Evolutionary conservation across 2,797 vertebrate species (phyloP), one percentile per base, ranked within the genome.

Genomic region (Odontamblyopus lacepedii): DNA sequence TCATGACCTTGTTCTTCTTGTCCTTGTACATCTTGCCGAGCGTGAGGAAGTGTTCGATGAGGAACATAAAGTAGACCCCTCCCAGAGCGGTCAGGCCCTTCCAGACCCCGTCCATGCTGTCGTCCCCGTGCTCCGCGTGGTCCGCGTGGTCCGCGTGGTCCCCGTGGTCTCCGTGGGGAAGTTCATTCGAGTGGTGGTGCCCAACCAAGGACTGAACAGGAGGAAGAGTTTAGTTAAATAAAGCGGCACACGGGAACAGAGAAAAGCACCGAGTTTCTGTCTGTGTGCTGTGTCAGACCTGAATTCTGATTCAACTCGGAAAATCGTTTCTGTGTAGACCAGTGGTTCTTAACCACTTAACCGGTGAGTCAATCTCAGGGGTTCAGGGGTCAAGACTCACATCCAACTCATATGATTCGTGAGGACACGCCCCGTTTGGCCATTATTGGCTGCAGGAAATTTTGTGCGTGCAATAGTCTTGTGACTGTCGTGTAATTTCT

Each of bases 21-120:
- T 98, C 98, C 87, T 99, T 99, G 92, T 97, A 98, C 89, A 99
- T 97, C 66, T 99, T 99, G 63, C 96, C 97, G 79, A 99, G 94
- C 3, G 96, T 99, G 74, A 99, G 95, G 79, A 98, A 95, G 85
- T 99, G 98, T 74, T 99, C 98, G 61, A 96, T 97, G 38, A 99
- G 95, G 78, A 99, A 99, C 97, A 99, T 99, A 87, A 99, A 86
- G 90, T 99, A 99, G n/a, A 99, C 94, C 12, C 98, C 98, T 0
- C 94, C 91, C 74, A 99, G 92, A 0, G 96, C 97, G 0, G 98
- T 96, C 74, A 99, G 91, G 9, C 98, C 98, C 35, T 98, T 98
- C 97, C 96, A 98, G 0, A 98, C 96, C 0, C 89, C 90, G 85
- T 97, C 96, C 85, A 98, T 9, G 32, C 32, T 38, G n/a, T 89